phyloP scores from a whole-genome alignment of 1,140 invertebrate species.

The Tetranychus cinnabarinus region DNA sequence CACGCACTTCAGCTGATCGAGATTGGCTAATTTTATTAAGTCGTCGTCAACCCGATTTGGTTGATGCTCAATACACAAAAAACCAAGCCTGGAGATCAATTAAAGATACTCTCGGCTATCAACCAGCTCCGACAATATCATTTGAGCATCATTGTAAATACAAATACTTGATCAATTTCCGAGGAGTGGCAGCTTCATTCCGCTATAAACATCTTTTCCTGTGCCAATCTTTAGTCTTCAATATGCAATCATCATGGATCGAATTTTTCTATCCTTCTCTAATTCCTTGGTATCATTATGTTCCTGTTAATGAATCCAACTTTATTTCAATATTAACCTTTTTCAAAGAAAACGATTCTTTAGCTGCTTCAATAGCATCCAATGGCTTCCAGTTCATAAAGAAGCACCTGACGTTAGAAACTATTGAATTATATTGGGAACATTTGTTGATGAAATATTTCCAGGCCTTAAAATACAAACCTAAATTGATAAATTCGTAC shows the following conservation, averaged over 20 bases:
- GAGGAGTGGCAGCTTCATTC: slow-evolving; percentile 89
- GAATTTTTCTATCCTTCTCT: slow-evolving; percentile 84
- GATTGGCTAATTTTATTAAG: slow-evolving; percentile 72
- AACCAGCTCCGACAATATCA: slow-evolving; percentile 59
- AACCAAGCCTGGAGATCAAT: slow-evolving; percentile 96
- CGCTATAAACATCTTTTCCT: slow-evolving; percentile 87
- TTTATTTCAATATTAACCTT: slow-evolving; percentile 47
- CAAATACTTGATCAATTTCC: slow-evolving; percentile 75
- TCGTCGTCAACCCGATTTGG: slow-evolving; percentile 41
- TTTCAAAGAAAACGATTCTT: slow-evolving; percentile 44
- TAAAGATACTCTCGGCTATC: slow-evolving; percentile 49
- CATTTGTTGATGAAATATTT: slow-evolving; percentile 49
- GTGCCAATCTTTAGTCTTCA: slow-evolving; percentile 79
- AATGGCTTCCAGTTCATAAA: slow-evolving; percentile 54
- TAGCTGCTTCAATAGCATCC: slow-evolving; percentile 54
- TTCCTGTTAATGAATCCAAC: slow-evolving; percentile 52
- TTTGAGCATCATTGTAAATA: slow-evolving; percentile 69
- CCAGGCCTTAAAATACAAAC: slow-evolving; percentile 20
- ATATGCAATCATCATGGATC: slow-evolving; percentile 78
- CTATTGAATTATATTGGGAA: slow-evolving; percentile 69
- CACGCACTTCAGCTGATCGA: slow-evolving; percentile 65
- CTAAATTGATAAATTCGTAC: background rate
- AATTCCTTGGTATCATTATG: slow-evolving; percentile 87
- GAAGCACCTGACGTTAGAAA: slow-evolving; percentile 53
- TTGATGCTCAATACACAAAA: slow-evolving; percentile 84